Evolutionary conservation across 2,797 vertebrate genomes (phyloP).

Genomic region (Acestrorhynchus altus): DNA sequence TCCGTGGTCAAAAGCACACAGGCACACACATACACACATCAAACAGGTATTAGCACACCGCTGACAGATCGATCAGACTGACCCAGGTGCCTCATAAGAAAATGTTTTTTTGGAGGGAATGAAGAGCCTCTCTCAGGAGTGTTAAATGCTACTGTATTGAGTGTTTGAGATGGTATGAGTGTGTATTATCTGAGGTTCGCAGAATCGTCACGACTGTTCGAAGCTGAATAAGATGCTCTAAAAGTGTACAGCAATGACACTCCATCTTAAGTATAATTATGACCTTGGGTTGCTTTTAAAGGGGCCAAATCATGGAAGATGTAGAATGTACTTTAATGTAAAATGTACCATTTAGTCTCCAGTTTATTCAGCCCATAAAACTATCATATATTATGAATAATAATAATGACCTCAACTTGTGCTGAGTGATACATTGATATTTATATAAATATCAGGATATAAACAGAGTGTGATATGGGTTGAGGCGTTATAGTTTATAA

Average conservation of each 20-base stretch:
- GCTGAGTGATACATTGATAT: no score
- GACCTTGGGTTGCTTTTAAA: not conserved
- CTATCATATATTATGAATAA: no score
- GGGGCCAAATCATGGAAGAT: no score
- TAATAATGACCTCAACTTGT: no score
- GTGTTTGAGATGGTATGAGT: slow-evolving; percentile 7
- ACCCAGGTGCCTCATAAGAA: slow-evolving; percentile 28
- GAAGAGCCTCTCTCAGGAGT: slow-evolving; percentile 1
- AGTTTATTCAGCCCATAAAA: no score
- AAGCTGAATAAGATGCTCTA: not conserved
- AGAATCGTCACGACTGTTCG: not conserved
- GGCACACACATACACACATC: slow-evolving; percentile 10
- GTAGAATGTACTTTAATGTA: no score
- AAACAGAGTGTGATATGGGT: no score
- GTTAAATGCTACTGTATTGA: slow-evolving; percentile 8
- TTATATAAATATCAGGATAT: no score
- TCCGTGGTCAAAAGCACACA: not conserved
- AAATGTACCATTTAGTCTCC: no score
- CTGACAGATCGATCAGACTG: slow-evolving; percentile 24
- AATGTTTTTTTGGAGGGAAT: slow-evolving; percentile 1
- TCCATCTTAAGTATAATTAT: not conserved
- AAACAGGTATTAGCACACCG: slow-evolving; percentile 8
- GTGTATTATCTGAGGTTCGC: not conserved
- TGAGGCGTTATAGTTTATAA: no score
- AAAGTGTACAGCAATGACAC: not conserved